phyloP scores from a whole-genome alignment of 2,797 vertebrate species.

The Micromesistius poutassou region DNA sequence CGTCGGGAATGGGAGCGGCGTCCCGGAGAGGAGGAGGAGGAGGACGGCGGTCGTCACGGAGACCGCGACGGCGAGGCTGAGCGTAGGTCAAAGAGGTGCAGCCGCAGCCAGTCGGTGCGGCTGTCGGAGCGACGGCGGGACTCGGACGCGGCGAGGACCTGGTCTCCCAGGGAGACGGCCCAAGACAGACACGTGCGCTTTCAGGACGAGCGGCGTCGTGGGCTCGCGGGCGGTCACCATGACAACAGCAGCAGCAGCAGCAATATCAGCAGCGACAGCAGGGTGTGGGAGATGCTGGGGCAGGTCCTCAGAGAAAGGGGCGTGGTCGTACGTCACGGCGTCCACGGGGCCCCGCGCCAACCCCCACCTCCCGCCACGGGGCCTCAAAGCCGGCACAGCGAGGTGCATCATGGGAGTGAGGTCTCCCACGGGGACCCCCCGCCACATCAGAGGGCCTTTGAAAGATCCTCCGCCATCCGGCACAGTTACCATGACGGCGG shows the following conservation, averaged over 20 bases:
- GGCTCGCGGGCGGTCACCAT: conserved; percentile 13
- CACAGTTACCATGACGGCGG: conserved; percentile 71
- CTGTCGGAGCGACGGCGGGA: conserved; percentile 22
- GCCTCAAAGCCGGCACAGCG: conserved; percentile 55
- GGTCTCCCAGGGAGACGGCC: conserved; percentile 51
- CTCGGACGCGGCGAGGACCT: conserved; percentile 47
- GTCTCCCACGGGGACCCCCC: conserved; percentile 51
- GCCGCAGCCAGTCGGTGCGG: conserved; percentile 50
- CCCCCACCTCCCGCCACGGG: conserved; percentile 15
- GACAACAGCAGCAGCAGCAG: conserved; percentile 21
- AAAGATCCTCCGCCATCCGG: conserved; percentile 56
- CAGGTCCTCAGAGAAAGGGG: conserved; percentile 63
- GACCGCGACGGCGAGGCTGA: conserved; percentile 20
- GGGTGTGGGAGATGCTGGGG: conserved; percentile 60
- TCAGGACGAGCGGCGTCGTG: conserved; percentile 43
- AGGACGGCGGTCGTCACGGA: conserved; percentile 18
- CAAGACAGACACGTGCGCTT: conserved; percentile 74
- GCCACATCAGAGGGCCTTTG: conserved; percentile 61
- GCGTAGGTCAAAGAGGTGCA: conserved; percentile 14
- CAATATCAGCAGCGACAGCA: conserved; percentile 10
- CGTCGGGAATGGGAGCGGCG: conserved; percentile 23
- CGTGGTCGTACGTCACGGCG: conserved; percentile 52
- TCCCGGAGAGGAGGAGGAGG: conserved; percentile 18
- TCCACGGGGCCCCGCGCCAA: conserved; percentile 51
- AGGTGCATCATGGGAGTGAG: conserved; percentile 55